A percentile compares a stretch with the other conserved stretches of the same genome.
Evolutionary conservation across 2,888 invertebrate genomes (phyloP).

Genomic region (Microdon myrmicae): DNA sequence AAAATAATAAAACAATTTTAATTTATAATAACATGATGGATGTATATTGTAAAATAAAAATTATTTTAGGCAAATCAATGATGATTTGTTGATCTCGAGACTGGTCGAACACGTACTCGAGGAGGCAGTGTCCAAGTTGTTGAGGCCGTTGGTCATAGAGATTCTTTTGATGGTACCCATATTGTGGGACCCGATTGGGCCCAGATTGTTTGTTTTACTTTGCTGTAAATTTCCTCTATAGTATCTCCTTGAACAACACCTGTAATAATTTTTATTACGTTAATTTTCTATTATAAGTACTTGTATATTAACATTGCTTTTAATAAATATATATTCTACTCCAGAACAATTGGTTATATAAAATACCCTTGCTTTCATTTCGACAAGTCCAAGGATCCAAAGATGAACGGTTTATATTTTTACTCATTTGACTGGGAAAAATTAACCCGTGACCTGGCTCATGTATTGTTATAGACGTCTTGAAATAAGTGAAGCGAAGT

Average conservation of each 20-base stretch:
- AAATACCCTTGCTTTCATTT: neutral
- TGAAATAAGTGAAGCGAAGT: no score
- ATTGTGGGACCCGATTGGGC: slow-evolving; percentile 95
- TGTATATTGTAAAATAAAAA: slow-evolving; percentile 47
- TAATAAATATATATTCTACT: neutral
- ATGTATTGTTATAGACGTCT: no score
- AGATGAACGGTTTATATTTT: no score
- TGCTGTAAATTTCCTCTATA: slow-evolving; percentile 95
- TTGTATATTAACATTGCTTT: neutral
- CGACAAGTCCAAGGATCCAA: neutral
- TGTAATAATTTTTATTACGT: slow-evolving; percentile 62
- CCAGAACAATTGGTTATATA: neutral
- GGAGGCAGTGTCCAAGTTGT: slow-evolving; percentile 71
- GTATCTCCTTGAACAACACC: slow-evolving; percentile 97
- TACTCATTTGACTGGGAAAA: no score
- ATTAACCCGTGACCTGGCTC: no score
- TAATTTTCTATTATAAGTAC: neutral
- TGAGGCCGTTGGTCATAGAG: slow-evolving; percentile 81
- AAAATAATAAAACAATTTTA: slow-evolving; percentile 41
- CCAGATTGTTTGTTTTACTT: slow-evolving; percentile 93
- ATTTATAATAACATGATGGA: slow-evolving; percentile 44
- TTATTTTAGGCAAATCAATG: slow-evolving; percentile 51
- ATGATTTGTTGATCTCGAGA: slow-evolving; percentile 65
- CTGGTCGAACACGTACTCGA: slow-evolving; percentile 68
- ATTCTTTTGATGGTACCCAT: slow-evolving; percentile 97